Percentiles rank a stretch among this genome's conserved stretches.
Conservation (phyloP, 2,888 invertebrate genomes). For the Blastobasis adustella region DNA sequence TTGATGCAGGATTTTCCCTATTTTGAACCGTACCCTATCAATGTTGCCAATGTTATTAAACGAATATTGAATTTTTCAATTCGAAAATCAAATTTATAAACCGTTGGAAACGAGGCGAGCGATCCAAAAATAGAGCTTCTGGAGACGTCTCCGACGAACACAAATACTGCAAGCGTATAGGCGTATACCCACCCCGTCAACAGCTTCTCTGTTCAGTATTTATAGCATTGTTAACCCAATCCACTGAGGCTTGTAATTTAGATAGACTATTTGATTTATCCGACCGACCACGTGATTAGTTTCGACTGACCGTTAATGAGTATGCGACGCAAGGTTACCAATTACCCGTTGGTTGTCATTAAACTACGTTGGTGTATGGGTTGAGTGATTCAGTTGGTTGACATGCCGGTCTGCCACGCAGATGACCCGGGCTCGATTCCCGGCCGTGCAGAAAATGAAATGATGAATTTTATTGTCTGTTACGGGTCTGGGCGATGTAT, state of each 20-base stretch:
- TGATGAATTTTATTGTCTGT: no score
- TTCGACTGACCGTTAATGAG: conserved; percentile 7
- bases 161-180: not conserved
- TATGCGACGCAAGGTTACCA: not conserved
- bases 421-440: no score
- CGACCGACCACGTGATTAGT: conserved; percentile 4
- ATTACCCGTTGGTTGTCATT: no score
- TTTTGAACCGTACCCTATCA: no score
- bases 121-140: no score
- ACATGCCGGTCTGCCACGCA: no score
- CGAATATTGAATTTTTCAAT: not conserved
- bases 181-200: not conserved
- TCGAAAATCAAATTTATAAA: conserved; percentile 12
- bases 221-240: not conserved
- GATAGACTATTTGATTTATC: not conserved
- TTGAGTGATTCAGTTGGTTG: no score
- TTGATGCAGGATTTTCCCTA: no score
- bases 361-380: no score
- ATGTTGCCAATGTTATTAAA: no score
- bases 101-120: conserved; percentile 11
- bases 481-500: no score
- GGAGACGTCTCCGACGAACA: not conserved
- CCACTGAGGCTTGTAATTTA: not conserved
- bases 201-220: not conserved
- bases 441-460: no score